Base-by-base conservation (phyloP, 1,140 invertebrate species). In the Caenorhabditis latens region DNA sequence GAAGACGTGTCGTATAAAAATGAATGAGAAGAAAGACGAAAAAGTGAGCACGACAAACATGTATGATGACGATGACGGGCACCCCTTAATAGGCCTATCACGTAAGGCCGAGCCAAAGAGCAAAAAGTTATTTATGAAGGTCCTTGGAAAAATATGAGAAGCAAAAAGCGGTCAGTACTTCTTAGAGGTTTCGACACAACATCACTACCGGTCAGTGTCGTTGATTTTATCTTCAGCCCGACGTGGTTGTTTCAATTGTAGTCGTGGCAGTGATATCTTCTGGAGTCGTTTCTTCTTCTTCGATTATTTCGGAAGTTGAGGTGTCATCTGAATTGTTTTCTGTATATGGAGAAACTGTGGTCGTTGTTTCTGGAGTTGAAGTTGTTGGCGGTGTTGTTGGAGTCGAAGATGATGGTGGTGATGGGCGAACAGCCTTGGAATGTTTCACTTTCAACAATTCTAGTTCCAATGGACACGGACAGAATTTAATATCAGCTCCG, bases 401-500 rank as follows among this genome's bases (percentile, higher is more conserved):
- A 21, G 46, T 53, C 5, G 71, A 11, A 24, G 71, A 24, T 8
- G 71, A 19, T 50, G 71, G 71, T 50, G 67, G 67, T n/a, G 67
- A 71, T n/a, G 46, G 46, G 19, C 71, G 71, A 50, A 53, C 13
- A 6, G 71, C 50, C 53, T 79, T 79, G 9, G 71, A 79, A 42
- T 79, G 71, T 50, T 79, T 79, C 11, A 40, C 46, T 50, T 79
- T 75, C n/a, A 87, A 16, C 0, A 84, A 21, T 32, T 88, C 53
- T 16, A 89, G 32, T 75, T 89, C 88, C 16, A 83, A 40, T 16
- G 88, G 88, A 67, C 88, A 89, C 9, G 88, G 88, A 86, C 88
- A 89, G 87, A 89, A 89, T 40, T 89, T 89, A 21, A 83, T 79
- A 53, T 88, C 84, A n/a, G 87, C 83, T 82, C 87, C 87, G 46